phyloP scores from a whole-genome alignment of 2,888 invertebrate genomes.

The Lumbricus terrestris region DNA sequence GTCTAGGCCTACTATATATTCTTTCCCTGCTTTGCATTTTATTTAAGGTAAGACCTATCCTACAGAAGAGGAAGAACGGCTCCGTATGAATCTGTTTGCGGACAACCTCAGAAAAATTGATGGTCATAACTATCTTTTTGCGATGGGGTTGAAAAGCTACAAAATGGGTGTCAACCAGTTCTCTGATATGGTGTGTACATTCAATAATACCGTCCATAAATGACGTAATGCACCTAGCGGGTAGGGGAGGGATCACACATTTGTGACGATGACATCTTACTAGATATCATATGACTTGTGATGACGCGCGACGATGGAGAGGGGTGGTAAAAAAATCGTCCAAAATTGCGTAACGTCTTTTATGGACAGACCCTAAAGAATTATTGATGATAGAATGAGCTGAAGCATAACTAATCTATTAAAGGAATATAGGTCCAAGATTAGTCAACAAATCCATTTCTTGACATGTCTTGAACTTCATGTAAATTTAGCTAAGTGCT shows the following conservation, averaged over 20 bases:
- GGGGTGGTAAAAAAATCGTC: too few relatives aligned
- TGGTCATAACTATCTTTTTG: conserved; percentile 17
- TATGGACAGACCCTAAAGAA: too few relatives aligned
- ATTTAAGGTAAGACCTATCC: neutral
- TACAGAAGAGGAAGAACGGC: neutral
- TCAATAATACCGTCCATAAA: too few relatives aligned
- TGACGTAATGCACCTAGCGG: too few relatives aligned
- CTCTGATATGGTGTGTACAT: conserved; percentile 13
- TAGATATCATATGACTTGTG: too few relatives aligned
- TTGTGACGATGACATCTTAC: too few relatives aligned
- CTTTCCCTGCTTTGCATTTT: neutral
- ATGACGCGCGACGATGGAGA: too few relatives aligned
- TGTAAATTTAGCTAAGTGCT: neutral
- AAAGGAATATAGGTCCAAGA: neutral
- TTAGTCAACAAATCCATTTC: neutral
- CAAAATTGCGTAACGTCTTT: too few relatives aligned
- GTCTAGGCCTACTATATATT: too few relatives aligned
- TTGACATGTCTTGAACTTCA: neutral
- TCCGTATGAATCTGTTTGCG: conserved; percentile 9
- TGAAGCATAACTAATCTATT: neutral
- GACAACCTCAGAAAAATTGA: conserved; percentile 18
- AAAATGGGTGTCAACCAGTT: conserved; percentile 23
- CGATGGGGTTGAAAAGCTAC: conserved; percentile 16
- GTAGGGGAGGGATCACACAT: too few relatives aligned
- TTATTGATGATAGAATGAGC: neutral